Conservation (phyloP, 1,140 invertebrate species). For the Drosophila murphyi region DNA sequence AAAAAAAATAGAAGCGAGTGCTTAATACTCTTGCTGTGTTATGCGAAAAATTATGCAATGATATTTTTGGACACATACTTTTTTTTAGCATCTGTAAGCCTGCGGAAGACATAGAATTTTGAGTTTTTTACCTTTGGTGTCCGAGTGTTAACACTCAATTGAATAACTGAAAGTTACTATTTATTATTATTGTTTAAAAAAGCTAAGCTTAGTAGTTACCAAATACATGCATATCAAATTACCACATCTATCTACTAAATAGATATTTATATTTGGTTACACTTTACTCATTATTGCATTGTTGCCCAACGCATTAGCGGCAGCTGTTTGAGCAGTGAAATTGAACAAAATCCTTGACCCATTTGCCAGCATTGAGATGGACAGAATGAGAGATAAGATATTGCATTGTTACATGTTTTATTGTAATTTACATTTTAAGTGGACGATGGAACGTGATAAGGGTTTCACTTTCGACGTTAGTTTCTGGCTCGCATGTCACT, state of each 20-base stretch:
- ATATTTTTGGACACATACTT: no score
- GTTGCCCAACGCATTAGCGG: background rate
- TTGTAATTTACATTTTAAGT: conserved; percentile 19
- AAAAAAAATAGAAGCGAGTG: no score
- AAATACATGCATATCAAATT: no score
- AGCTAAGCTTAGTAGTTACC: no score
- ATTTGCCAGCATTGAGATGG: conserved; percentile 13
- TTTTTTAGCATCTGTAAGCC: no score
- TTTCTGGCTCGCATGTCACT: conserved; percentile 22
- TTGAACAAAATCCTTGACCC: conserved; percentile 42
- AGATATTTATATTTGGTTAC: background rate
- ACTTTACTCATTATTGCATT: background rate
- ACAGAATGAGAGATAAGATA: background rate
- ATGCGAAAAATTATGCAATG: no score
- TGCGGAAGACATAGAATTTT: no score
- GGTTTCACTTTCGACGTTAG: background rate
- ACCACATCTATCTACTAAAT: background rate
- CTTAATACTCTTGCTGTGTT: no score
- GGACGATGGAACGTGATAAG: conserved; percentile 2
- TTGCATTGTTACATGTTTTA: conserved; percentile 52
- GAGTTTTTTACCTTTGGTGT: no score
- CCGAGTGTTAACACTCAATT: no score
- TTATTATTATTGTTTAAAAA: no score
- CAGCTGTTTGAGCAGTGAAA: conserved; percentile 7
- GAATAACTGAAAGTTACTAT: no score